Evolutionary conservation across 2,888 invertebrate genomes (phyloP).

Genomic region (Drosophila seclusa): DNA sequence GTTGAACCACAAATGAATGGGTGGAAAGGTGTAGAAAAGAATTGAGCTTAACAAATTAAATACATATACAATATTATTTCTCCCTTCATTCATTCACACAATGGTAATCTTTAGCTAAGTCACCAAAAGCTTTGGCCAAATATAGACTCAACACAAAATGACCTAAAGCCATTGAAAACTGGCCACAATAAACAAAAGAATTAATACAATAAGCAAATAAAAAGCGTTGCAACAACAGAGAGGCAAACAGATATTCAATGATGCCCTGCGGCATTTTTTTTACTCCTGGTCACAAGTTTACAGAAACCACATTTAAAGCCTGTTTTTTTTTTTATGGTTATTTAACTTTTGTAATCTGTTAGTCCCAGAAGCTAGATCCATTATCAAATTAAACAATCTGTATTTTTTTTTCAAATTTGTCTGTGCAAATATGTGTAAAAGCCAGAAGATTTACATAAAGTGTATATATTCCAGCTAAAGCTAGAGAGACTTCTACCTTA

Average conservation of each 20-base stretch:
- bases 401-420: neutral
- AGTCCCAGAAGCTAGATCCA: neutral
- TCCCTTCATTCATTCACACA: neutral
- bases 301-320: slow-evolving; percentile 7
- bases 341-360: neutral
- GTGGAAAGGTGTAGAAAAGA: slow-evolving; percentile 23
- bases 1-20: slow-evolving; percentile 20
- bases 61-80: slow-evolving; percentile 17
- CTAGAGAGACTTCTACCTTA: neutral
- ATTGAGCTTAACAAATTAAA: slow-evolving; percentile 9
- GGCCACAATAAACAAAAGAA: slow-evolving; percentile 47
- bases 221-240: slow-evolving; percentile 48
- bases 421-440: no score
- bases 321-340: slow-evolving; percentile 27
- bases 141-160: slow-evolving; percentile 26
- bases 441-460: neutral
- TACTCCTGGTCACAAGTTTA: neutral
- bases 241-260: slow-evolving; percentile 30
- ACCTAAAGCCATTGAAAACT: slow-evolving; percentile 28
- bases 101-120: slow-evolving; percentile 28
- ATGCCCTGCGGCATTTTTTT: slow-evolving; percentile 43
- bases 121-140: slow-evolving; percentile 26
- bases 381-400: neutral
- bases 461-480: neutral
- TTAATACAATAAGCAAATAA: slow-evolving; percentile 43